Conservation (phyloP, 2,797 vertebrate genomes). For the Paguma larvata region DNA sequence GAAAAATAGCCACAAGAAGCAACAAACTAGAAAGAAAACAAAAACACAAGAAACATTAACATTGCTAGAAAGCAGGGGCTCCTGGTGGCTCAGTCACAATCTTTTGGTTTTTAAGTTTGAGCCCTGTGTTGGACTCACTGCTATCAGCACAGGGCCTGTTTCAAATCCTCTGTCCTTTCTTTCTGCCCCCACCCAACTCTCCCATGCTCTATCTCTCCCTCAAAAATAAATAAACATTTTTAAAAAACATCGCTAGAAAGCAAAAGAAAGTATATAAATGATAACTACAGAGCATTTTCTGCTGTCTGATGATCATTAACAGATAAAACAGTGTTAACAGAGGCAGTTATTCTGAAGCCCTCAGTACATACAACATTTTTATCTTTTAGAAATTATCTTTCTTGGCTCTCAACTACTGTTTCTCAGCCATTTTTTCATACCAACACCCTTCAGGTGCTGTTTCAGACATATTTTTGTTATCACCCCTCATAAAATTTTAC, state of each 20-base stretch:
- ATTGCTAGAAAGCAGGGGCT: not conserved
- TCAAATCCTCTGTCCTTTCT: no score
- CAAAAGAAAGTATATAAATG: not conserved
- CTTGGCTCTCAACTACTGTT: not conserved
- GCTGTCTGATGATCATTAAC: not conserved
- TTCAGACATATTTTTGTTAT: constrained; percentile 29
- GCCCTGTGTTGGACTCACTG: no score
- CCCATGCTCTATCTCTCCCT: no score
- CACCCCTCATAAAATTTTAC: not conserved
- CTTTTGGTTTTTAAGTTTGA: no score
- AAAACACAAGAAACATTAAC: not conserved
- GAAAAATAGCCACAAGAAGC: not conserved
- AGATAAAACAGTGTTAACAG: not conserved
- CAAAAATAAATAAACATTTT: not conserved
- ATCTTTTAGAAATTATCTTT: not conserved
- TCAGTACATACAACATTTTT: not conserved
- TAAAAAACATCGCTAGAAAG: not conserved
- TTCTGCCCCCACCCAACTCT: no score
- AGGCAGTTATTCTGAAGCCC: not conserved
- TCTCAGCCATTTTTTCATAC: not conserved
- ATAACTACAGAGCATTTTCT: not conserved
- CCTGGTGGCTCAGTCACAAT: no score
- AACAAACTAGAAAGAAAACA: not conserved
- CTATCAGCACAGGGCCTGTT: no score
- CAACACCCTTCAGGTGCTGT: not conserved